Base-by-base conservation (phyloP, 2,888 invertebrate species). In the Netelia fuscicornis region DNA sequence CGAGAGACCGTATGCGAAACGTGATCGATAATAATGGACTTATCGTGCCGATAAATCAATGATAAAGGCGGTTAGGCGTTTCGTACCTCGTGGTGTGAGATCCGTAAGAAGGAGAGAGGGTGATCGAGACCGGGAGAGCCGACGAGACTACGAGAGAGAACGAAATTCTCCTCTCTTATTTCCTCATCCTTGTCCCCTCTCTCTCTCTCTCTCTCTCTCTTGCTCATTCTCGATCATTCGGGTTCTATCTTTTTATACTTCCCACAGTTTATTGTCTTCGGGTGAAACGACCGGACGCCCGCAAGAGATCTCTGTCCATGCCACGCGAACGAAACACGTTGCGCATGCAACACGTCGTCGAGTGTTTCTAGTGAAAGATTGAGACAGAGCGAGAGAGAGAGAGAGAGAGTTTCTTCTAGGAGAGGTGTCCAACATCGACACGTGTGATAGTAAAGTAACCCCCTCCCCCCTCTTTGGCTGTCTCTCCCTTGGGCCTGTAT, bases 31-130 rank as follows among this genome's bases (percentile, higher is more conserved):
- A 88, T 88, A 89, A 89, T 89, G 88, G 87, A 86, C 87, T 89
- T 88, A 87, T 88, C 88, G 87, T 78, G 77, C 77, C 87, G 87
- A 87, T 91, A 90, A 91, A 90, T 91, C 90, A 90, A 85, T 88
- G 90, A 90, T 91, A 90, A 90, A 87, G 88, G 87, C 81, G 56
- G 80, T 86, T 87, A 85, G 74, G 78, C 74, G 81, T 77, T 65
- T 74, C 75, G 52, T 56, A 76, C 78, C 67, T 82, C 75, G 65
- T 75, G 44, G 60, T 64, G 75, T 54, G 64, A 75, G 75, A 75
- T 2, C 17, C 37, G 52, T 20, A 64, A 75, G 64, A 68, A 20
- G 48, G 11, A 64, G 20, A 37, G 8, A 64, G 11, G 9, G 25
- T 37, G 37, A 37, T 37, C 37, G 37, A 37, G 37, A 37, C 37